Evolutionary conservation across 2,113 vertebrate genomes (phyloP).

Genomic region (Nyctereutes procyonoides): DNA sequence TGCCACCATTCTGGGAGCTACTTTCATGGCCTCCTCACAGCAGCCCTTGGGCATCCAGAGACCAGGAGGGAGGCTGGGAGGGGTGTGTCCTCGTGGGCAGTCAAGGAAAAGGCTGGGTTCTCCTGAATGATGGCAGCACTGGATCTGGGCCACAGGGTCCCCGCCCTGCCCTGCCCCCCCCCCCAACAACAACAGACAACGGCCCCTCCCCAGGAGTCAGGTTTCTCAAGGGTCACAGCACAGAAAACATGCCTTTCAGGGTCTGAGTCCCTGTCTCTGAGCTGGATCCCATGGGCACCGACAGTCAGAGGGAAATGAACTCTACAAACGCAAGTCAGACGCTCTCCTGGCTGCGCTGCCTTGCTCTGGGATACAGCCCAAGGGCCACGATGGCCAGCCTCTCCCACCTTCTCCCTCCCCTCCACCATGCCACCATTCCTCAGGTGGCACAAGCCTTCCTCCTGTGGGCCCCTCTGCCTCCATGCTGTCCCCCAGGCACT

Average conservation of each 20-base stretch:
- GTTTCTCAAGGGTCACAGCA: not conserved
- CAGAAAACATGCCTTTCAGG: not conserved
- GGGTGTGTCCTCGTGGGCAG: not conserved
- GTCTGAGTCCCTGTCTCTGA: not conserved
- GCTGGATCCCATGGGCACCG: not conserved
- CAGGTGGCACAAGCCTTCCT: not conserved
- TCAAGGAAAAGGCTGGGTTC: not conserved
- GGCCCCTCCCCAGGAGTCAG: not conserved
- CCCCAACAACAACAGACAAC: not conserved
- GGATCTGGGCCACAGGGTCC: not conserved
- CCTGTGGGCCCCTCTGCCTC: not conserved
- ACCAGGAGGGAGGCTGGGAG: not conserved
- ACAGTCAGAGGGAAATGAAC: not conserved
- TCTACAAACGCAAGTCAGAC: not conserved
- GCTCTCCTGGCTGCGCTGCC: not conserved
- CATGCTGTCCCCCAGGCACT: not conserved
- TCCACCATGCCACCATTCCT: not conserved
- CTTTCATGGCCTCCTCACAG: not conserved
- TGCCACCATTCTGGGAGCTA: not conserved
- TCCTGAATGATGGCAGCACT: not conserved
- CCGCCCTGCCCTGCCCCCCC: not conserved
- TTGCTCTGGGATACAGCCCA: not conserved
- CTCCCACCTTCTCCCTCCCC: not conserved
- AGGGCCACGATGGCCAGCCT: not conserved
- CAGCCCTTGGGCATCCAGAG: fast-evolving